A percentile compares a stretch with the other conserved stretches of the same genome.
Evolutionary conservation across 1,140 invertebrate genomes (phyloP).

Genomic region (Drosophila orosa): DNA sequence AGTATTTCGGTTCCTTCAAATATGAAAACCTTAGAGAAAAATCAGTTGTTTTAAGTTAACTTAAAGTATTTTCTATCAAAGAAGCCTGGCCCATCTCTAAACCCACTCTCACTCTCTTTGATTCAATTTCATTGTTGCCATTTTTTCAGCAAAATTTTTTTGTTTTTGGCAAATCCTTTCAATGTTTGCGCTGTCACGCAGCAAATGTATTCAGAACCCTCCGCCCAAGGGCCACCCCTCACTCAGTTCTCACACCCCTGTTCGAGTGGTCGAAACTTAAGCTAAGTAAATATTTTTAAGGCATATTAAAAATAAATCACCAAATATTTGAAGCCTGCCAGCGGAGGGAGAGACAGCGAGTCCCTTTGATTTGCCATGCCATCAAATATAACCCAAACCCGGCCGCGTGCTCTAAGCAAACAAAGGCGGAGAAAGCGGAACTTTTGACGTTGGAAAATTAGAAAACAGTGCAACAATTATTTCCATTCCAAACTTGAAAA

Average conservation of each 20-base stretch:
- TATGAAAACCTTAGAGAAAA: background rate
- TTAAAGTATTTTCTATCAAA: too few species aligned
- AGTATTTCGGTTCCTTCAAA: background rate
- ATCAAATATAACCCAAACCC: constrained; percentile 42
- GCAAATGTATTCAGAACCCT: constrained; percentile 50
- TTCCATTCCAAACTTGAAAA: constrained; percentile 58
- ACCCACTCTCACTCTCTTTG: background rate
- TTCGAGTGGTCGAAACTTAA: constrained; percentile 52
- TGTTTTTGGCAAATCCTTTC: constrained; percentile 76
- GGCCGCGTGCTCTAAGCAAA: constrained; percentile 64
- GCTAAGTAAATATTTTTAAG: constrained; percentile 77
- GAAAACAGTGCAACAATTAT: constrained; percentile 78
- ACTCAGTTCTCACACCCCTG: constrained; percentile 4
- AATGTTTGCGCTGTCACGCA: constrained; percentile 79
- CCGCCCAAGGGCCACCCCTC: constrained; percentile 8
- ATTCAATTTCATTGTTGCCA: constrained; percentile 32
- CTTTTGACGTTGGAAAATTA: constrained; percentile 73
- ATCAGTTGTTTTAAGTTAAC: too few species aligned
- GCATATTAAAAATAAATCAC: constrained; percentile 81
- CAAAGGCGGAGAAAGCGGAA: constrained; percentile 42
- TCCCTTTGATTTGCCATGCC: constrained; percentile 47
- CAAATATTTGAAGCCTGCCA: constrained; percentile 66
- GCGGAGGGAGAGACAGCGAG: background rate
- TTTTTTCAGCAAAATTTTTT: constrained; percentile 43
- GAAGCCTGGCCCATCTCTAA: constrained; percentile 12